Base-by-base conservation (phyloP, 1,140 invertebrate genomes). In the Stegodyphus mimosarum region DNA sequence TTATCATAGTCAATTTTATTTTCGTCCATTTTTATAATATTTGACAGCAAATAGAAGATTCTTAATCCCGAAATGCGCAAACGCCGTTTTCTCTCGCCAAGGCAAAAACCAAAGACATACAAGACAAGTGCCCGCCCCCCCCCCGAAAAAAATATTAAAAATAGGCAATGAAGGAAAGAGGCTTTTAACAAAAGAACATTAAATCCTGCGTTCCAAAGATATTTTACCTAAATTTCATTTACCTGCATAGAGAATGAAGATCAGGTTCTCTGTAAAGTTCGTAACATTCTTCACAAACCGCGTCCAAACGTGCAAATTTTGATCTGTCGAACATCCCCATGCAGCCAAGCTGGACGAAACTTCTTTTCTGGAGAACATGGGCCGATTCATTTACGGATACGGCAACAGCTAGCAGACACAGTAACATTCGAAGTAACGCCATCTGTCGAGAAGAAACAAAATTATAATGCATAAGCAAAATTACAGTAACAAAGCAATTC, bases 241-340 rank as follows among this genome's bases (percentile, higher is more conserved):
- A 97, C 96, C 95, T 95, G 95, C 96, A 98, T 86, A 96, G 92
- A 87, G 93, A 93, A 90, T 96, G 95, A 87, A 97, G 92, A 89
- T 95, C 93, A 51, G 95, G 94, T 89, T 97, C 96, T 88, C 95
- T 93, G 92, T 97, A 98, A 55, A 98, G 92, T 90, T 96, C 95
- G 92, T 96, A 97, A 90, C 96, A 97, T 90, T 97, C 96, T 91
- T 97, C 95, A 91, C 96, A 97, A 90, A 97, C 95, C 87, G 95
- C 92, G 90, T 97, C 95, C 88, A 97, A 91, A 87, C 94, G 93
- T 17, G 89, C 87, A 80, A 90, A 90, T 55, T 88, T 89, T 94
- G 87, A 75, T 60, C 88, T 88, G 78, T 90, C 90, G 91, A 96
- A 97, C 83, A 96, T 94, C 69, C 96, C 96, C 91, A 96, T 96